Conservation (phyloP, 2,888 invertebrate genomes). For the Pantelozetes paolii region DNA sequence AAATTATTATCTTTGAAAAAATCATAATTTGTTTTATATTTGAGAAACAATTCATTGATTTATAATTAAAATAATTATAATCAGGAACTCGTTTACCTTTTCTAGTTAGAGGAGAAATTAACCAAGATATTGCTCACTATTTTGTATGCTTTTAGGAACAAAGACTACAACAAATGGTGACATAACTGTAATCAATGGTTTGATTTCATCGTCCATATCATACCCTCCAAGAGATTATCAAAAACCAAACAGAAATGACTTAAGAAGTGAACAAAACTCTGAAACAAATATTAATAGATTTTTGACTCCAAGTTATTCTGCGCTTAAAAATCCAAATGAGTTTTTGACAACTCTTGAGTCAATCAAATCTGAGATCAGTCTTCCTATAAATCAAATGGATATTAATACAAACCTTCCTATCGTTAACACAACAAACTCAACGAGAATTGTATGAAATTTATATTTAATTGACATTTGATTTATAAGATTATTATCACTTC, state of each 20-base stretch:
- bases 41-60: too few species aligned
- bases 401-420: neutral
- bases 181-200: conserved; percentile 27
- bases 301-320: neutral
- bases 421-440: neutral
- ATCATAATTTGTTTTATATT: too few species aligned
- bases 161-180: conserved; percentile 7
- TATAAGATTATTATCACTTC: neutral
- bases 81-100: too few species aligned
- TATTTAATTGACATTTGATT: neutral
- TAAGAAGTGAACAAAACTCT: neutral
- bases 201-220: neutral
- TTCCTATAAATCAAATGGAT: neutral
- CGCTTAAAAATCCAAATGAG: neutral
- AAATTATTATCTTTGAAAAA: too few species aligned
- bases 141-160: neutral
- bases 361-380: neutral
- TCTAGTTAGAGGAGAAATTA: too few species aligned
- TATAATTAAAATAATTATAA: too few species aligned
- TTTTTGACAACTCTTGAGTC: conserved; percentile 6
- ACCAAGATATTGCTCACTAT: too few species aligned
- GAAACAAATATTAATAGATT: neutral
- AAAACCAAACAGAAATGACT: neutral
- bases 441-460: neutral
- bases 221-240: neutral